phyloP scores from a whole-genome alignment of 2,113 vertebrate genomes.

The Myanophis thanlyinensis region DNA sequence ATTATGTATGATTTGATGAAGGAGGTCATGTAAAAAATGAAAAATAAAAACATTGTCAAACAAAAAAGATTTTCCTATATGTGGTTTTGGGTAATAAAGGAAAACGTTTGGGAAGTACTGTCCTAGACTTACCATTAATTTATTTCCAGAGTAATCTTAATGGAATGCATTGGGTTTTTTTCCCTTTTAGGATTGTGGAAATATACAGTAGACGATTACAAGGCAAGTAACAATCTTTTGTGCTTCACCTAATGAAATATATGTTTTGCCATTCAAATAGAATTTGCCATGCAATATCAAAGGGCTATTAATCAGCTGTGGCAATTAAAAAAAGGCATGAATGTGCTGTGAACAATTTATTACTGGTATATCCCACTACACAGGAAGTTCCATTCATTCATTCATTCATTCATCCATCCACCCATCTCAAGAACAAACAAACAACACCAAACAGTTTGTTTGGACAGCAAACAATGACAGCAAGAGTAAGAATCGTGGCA shows the following conservation, averaged over 20 bases:
- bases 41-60: no score
- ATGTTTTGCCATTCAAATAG: background rate
- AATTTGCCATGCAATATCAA: background rate
- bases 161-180: background rate
- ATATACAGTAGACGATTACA: constrained; percentile 97
- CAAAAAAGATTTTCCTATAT: background rate
- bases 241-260: background rate
- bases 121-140: background rate
- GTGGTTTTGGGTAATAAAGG: background rate
- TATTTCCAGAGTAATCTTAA: background rate
- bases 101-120: background rate
- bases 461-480: background rate
- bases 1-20: no score
- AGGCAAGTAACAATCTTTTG: constrained; percentile 72
- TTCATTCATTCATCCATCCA: background rate
- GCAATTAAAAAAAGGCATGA: background rate
- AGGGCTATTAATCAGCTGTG: background rate
- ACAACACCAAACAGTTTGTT: no score
- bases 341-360: background rate
- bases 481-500: background rate
- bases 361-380: background rate
- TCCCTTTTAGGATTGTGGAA: constrained; percentile 88
- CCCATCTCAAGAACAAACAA: background rate
- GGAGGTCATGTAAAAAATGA: no score
- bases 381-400: background rate